phyloP scores from a whole-genome alignment of 2,888 invertebrate species.

The Prosopocoilus inquinatus region DNA sequence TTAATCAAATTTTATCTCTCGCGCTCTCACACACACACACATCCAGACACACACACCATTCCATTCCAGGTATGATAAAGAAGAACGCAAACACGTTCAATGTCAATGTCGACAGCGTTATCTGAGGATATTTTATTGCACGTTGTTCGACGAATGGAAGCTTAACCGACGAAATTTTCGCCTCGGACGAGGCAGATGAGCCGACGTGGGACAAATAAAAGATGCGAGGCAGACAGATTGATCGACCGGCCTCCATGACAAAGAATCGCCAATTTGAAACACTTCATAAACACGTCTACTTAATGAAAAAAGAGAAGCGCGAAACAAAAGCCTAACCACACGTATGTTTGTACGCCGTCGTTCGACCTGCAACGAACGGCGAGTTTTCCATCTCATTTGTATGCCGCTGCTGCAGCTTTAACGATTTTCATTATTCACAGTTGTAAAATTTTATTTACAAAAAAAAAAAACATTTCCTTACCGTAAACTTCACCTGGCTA shows the following conservation, averaged over 20 bases:
- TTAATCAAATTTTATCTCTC: too few relatives aligned
- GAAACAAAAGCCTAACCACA: background rate
- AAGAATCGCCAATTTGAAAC: conserved; percentile 5
- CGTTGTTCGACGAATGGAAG: background rate
- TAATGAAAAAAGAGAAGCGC: background rate
- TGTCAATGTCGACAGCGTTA: background rate
- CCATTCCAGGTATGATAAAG: conserved; percentile 1
- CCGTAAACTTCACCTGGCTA: too few relatives aligned
- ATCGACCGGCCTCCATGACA: conserved; percentile 2
- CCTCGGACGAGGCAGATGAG: background rate
- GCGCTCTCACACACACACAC: too few relatives aligned
- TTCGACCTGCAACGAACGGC: too few relatives aligned
- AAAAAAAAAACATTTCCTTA: too few relatives aligned
- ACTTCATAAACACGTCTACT: conserved; percentile 3
- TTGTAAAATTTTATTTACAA: too few relatives aligned
- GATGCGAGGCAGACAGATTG: conserved; percentile 1
- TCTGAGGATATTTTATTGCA: conserved; percentile 1
- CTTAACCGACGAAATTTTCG: background rate
- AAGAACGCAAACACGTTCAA: background rate
- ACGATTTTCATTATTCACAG: too few relatives aligned
- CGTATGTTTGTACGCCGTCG: too few relatives aligned
- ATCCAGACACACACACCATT: too few relatives aligned
- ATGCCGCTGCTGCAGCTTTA: too few relatives aligned
- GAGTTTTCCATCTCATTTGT: too few relatives aligned
- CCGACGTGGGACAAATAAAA: conserved; percentile 1